Evolutionary conservation across 1,140 invertebrate genomes (phyloP).

Genomic region (Danaus melanippus): DNA sequence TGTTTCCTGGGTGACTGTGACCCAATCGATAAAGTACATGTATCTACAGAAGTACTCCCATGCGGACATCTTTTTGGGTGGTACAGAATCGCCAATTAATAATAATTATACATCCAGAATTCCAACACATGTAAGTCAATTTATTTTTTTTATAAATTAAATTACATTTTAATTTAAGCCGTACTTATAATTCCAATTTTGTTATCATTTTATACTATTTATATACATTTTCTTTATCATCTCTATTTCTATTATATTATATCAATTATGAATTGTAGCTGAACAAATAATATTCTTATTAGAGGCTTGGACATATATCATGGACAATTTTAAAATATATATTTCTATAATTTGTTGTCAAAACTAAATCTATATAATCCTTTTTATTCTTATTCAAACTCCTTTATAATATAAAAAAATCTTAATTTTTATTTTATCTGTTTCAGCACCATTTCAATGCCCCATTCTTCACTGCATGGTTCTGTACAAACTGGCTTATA

Average conservation of each 20-base stretch:
- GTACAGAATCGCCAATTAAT: slow-evolving; percentile 33
- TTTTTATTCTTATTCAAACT: no score
- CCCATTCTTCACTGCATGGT: slow-evolving; percentile 95
- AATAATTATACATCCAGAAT: slow-evolving; percentile 43
- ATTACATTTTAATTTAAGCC: background rate
- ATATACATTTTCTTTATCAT: no score
- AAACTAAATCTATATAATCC: no score
- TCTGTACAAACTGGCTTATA: slow-evolving; percentile 93
- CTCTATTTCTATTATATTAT: no score
- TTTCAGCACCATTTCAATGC: slow-evolving; percentile 83
- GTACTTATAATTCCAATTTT: no score
- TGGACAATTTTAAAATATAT: no score
- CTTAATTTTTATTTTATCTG: slow-evolving; percentile 16
- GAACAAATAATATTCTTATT: no score
- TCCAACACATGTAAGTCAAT: slow-evolving; percentile 40
- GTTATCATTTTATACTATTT: background rate
- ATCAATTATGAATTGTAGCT: no score
- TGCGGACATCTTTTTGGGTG: slow-evolving; percentile 37
- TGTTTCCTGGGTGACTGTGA: slow-evolving; percentile 90
- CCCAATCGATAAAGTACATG: slow-evolving; percentile 90
- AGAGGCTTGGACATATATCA: no score
- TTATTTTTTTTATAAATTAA: background rate
- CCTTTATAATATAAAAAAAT: no score
- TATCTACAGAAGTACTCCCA: slow-evolving; percentile 74
- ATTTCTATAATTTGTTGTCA: no score